Conservation (phyloP, 2,797 vertebrate genomes). For the Triplophysa bombifrons region DNA sequence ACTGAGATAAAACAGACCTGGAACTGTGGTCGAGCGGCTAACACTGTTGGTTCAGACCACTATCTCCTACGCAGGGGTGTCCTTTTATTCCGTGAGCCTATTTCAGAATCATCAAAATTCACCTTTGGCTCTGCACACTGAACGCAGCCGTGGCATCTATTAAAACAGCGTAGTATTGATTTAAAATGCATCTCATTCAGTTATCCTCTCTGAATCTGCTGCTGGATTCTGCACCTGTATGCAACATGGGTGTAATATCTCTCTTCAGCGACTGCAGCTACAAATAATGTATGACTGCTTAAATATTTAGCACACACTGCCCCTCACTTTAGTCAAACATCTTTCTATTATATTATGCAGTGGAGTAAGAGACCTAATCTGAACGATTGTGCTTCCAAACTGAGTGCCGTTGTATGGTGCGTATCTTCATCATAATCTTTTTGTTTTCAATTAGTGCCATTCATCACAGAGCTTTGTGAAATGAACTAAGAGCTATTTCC, state of each 20-base stretch:
- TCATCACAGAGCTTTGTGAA: neutral
- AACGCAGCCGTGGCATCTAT: slow-evolving; percentile 10
- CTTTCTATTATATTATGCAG: slow-evolving; percentile 10
- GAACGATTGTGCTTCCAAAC: neutral
- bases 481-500: slow-evolving; percentile 13
- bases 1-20: slow-evolving; percentile 4
- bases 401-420: neutral
- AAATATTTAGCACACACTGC: slow-evolving; percentile 25
- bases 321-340: slow-evolving; percentile 20
- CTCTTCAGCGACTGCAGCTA: slow-evolving; percentile 22
- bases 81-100: neutral
- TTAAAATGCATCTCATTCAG: slow-evolving; percentile 20
- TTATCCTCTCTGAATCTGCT: neutral
- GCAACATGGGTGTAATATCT: slow-evolving; percentile 33
- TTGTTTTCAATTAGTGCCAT: slow-evolving; percentile 28
- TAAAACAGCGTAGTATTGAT: slow-evolving; percentile 23
- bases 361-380: neutral
- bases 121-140: neutral
- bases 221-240: slow-evolving; percentile 17
- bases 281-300: slow-evolving; percentile 37
- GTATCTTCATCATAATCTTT: slow-evolving; percentile 20
- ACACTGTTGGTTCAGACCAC: slow-evolving; percentile 23
- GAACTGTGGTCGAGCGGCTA: slow-evolving; percentile 8
- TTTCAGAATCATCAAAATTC: slow-evolving; percentile 15
- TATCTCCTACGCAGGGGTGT: neutral